Percentiles rank a stretch among this genome's conserved stretches.
These are phyloP conservation scores for Nemopilema nomurai DNA, from an alignment of 30 jellyfish, hydroid and myxozoan species.

Conservation along the genomic window DNA sequence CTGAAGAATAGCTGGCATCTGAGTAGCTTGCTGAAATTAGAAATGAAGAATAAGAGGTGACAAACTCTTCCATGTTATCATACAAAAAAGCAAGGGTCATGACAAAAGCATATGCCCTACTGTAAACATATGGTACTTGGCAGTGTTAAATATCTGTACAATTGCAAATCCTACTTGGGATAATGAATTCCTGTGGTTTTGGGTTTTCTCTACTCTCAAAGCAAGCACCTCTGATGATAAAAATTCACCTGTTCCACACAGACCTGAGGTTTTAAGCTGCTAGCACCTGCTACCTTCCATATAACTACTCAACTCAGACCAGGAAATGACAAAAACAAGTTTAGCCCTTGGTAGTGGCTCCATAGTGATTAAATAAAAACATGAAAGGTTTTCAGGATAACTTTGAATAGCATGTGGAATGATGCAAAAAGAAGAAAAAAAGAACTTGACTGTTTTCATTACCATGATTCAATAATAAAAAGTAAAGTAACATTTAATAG, in stretches of 20 bases:
- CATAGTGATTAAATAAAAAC: no score
- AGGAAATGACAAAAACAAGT: no score
- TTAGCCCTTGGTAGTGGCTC: no score
- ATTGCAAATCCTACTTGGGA: background rate
- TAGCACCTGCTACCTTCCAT: background rate
- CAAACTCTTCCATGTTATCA: conserved; percentile 1
- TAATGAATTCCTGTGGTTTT: background rate
- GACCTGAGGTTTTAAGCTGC: background rate
- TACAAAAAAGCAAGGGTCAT: background rate
- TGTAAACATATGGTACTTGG: background rate
- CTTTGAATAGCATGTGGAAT: no score
- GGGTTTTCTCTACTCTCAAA: background rate
- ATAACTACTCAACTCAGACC: no score
- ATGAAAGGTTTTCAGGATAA: no score
- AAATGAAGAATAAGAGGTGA: conserved; percentile 7
- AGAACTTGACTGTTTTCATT: no score
- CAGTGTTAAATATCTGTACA: background rate
- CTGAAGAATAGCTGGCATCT: conserved; percentile 95
- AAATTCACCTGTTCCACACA: background rate
- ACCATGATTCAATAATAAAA: no score
- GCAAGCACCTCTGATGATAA: background rate
- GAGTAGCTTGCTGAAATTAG: conserved; percentile 88
- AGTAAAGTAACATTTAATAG: no score
- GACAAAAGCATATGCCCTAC: background rate
- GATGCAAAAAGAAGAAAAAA: no score